Base-by-base conservation (phyloP, 1,140 invertebrate species). In the Rhopalosiphum maidis region DNA sequence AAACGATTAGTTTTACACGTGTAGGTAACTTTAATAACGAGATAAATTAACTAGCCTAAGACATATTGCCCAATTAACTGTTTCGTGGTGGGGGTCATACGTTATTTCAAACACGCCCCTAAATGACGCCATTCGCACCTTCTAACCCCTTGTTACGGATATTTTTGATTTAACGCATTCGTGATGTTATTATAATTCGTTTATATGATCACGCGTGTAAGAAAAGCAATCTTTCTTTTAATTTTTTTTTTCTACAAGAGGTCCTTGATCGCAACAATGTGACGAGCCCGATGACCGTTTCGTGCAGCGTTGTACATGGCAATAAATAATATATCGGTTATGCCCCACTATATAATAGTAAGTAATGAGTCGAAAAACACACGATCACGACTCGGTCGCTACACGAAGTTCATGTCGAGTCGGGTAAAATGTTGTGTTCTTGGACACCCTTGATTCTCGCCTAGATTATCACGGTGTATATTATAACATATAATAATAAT, bases 371-470 rank as follows among this genome's bases (percentile, higher is more conserved):
- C 91, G 91, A 93, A 93, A 93, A 93, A 85, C 48, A 85, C 91
- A 93, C 91, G 91, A 93, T 93, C 91, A 93, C 91, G 91, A 93
- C 91, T 93, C 35, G 11, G 91, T 30, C 46, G 9, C n/a, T 77
- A 92, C 91, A 86, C 91, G 91, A 93, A 93, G 91, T 93, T 93
- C 91, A 93, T 93, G 91, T 93, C 91, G 91, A 37, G 68, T 91
- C 60, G 90, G 48, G 90, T 83, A 91, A 91, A 93, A 55, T 37
- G 91, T 55, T 93, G 48, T 93, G 91, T 93, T 85, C 48, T 93
- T 35, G 91, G 91, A 93, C 91, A 93, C 91, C 91, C 48, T 93
- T 51, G 91, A 93, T 93, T 93, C 91, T 86, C 46, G 82, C 35
- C 48, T 11, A 86, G 91, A 93, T 93, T 93, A 92, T n/a, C 90